Base-by-base conservation (phyloP, 2,888 invertebrate species). In the Prosapia bicincta region DNA sequence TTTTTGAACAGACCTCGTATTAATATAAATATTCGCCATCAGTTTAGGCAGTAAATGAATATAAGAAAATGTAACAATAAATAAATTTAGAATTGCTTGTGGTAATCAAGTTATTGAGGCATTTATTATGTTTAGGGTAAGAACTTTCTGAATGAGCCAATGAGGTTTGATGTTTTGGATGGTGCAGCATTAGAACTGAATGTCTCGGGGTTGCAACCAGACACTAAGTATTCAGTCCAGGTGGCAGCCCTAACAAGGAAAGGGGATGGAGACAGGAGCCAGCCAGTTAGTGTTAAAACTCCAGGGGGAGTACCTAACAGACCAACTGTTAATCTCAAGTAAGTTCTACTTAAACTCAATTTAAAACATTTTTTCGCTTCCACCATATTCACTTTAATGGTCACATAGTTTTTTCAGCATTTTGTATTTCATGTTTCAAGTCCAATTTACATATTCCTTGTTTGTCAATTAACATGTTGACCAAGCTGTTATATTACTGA, bases 181-280 rank as follows among this genome's bases (percentile, higher is more conserved):
- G 93, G 93, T 71, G 89, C 89, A 20, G 89, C 90, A 9, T 84
- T 93, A 76, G 93, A 95, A 83, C 89, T 93, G 81, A 96, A 95
- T 84, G 91, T 98, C 72, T 92, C 93, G 15, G 95, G 94, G 15
- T 88, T 99, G 67, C 96, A 98, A 85, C 98, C 99, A 3, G 98
- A 99, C 83, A 97, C 99, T 0, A 91, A 91, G 81, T 99, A 99
- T 86, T 92, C 92, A 74, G 92, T 98, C 76, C 95, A 97, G 87
- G 97, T 99, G 77, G 97, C 97, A 0, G 99, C 98, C 0, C 88
- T 98, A 78, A 99, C 99, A 3, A 89, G 97, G 79, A 97, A 97
- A 85, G 99, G 99, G 66, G 99, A 99, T 85, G 99, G 99, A 24
- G 94, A 95, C 84, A 89, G 97, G 79, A 97, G 97, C 84, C 87